Evolutionary conservation across 2,113 vertebrate genomes (phyloP), one percentile per base, ranked within the genome.

Genomic region (Cyprinodon variegatus): DNA sequence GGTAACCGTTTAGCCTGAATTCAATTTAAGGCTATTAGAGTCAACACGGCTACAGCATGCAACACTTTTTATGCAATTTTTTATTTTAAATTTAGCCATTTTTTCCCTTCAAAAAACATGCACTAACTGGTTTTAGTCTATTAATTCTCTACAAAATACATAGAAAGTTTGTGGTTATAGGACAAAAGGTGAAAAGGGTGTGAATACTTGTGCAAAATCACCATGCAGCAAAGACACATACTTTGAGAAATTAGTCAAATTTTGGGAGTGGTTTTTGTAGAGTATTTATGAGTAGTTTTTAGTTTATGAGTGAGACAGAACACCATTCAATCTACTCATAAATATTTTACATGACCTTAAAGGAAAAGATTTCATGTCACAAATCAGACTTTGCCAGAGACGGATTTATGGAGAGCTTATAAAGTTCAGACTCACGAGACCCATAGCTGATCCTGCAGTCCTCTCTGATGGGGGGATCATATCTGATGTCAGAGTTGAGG

Each of bases 381-480:
- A 81, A 36, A 15, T 13, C 48, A 65, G 2, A 46, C n/a, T 70
- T 73, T 53, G 3, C 6, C 60, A 40, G 20, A 50, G 2, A 40
- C 0, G 39, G n/a, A 17, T 39, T 57, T 0, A 65, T 65, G 38
- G 63, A 61, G 3, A 10, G 11, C 1, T n/a, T 15, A 14, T 9
- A 20, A 78, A 83, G 3, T 68, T n/a, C 48, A n/a, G 65, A 94
- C 93, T 96, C 90, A 97, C 97, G 60, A 93, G 92, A 57, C 90
- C 74, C 0, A 92, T 83, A 0, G 91, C 88, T 69, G 82, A 77
- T 13, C 84, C 39, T 22, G 81, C 40, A 12, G 83, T 94, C 84
- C 97, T 95, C 77, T 99, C 98, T 0, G 97, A 94, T 4, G 97
- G 98, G 2, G 98, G 98, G 53, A 99, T 94, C 98, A 99, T 99